Evolutionary conservation across 2,797 vertebrate genomes (phyloP), one percentile per base, ranked within the genome.

Genomic region (Scolopax rusticola): DNA sequence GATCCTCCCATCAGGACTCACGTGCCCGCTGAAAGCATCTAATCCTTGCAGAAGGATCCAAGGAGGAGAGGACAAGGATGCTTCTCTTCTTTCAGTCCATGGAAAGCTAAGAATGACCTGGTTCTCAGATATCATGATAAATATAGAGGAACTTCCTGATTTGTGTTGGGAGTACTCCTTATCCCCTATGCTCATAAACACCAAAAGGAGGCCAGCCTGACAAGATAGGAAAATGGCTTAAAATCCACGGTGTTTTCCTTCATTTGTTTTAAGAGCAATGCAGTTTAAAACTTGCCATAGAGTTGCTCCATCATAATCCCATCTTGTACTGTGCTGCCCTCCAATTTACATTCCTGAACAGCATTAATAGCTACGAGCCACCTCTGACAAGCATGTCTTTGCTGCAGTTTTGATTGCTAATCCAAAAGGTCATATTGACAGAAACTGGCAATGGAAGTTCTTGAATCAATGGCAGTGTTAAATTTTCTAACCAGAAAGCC

Each of bases 41-140:
- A 57, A 38, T 48, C 38, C 47, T 65, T 73, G 38, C 30, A 79
- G 74, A 84, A 84, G 14, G 36, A 67, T 84, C 51, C 56, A 88
- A 70, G 61, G 32, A 50, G 0, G 12, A 59, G n/a, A 78, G 28
- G 28, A 63, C 14, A 50, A 78, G 15, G 41, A 50, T 82, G 25
- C 19, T 64, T 76, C 28, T 74, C 18, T 36, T 63, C 15, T 76
- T 77, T 79, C 61, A 73, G 77, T 80, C 41, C 11, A 8, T 28
- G 40, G 20, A 83, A 79, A 81, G 68, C 12, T 47, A 45, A 71
- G 59, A 87, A 69, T 61, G 82, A 76, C 8, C 38, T 51, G 51
- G n/a, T 3, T 69, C 5, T 51, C 0, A 0, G 9, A 68, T 36
- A 14, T 38, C 0, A 0, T 40, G 36, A 68, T 57, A 50, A 78